Evolutionary conservation across 2,113 vertebrate genomes (phyloP).

Genomic region (Oncorhynchus clarkii): DNA sequence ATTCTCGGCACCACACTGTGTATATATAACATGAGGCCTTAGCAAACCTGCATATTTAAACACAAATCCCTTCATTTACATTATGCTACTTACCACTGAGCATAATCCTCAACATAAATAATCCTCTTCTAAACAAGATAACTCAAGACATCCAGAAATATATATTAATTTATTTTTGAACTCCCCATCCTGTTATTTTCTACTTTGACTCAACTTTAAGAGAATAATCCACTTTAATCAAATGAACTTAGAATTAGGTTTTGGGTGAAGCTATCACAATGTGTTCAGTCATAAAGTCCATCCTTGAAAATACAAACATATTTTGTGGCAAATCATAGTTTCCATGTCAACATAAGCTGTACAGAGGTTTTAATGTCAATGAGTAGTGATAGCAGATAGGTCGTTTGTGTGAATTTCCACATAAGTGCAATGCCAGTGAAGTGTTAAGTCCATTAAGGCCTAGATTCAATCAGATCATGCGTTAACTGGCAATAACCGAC

Average conservation of each 20-base stretch:
- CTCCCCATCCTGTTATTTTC: neutral
- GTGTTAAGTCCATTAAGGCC: neutral
- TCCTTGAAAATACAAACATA: neutral
- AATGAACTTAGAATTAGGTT: neutral
- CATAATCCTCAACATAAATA: constrained; percentile 1
- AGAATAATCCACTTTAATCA: neutral
- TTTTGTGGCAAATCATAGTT: neutral
- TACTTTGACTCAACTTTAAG: neutral
- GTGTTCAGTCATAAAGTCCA: neutral
- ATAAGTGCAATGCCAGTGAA: neutral
- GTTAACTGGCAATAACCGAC: too few species aligned
- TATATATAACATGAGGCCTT: neutral
- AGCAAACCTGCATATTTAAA: neutral
- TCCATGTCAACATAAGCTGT: neutral
- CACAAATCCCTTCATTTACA: neutral
- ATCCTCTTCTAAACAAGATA: neutral
- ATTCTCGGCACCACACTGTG: neutral
- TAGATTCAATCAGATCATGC: too few species aligned
- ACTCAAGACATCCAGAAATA: neutral
- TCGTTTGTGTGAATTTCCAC: neutral
- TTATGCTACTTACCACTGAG: neutral
- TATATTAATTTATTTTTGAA: neutral
- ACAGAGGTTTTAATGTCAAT: neutral
- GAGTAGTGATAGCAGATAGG: neutral
- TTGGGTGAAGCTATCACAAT: neutral